phyloP scores from a whole-genome alignment of 1,140 invertebrate genomes.

The Microplitis mediator region DNA sequence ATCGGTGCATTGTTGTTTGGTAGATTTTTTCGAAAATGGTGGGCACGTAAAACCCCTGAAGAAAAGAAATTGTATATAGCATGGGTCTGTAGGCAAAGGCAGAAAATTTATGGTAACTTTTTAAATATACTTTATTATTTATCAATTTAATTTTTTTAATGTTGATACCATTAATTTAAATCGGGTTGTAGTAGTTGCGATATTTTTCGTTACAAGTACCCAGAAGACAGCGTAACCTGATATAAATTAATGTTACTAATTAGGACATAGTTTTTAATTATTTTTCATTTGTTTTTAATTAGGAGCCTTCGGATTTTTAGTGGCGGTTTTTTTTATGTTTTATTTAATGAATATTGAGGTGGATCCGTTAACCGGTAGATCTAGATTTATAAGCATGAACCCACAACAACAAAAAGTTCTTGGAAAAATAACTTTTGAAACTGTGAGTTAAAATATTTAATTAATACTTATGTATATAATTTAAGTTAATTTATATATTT shows the following conservation, averaged over 20 bases:
- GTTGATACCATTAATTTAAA: background rate
- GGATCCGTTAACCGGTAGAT: conserved; percentile 63
- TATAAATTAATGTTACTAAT: background rate
- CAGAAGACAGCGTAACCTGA: no score
- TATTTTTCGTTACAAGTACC: no score
- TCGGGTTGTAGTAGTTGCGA: background rate
- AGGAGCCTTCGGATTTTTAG: conserved; percentile 40
- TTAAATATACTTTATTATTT: background rate
- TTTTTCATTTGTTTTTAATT: conserved; percentile 24
- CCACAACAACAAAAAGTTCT: conserved; percentile 59
- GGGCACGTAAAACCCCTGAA: conserved; percentile 51
- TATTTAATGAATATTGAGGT: conserved; percentile 62
- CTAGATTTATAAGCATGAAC: conserved; percentile 64
- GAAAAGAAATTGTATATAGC: conserved; percentile 45
- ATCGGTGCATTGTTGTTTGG: conserved; percentile 52
- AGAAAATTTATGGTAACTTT: conserved; percentile 38
- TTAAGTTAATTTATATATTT: background rate
- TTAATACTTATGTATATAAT: background rate
- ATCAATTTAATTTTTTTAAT: background rate
- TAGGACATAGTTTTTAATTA: conserved; percentile 6
- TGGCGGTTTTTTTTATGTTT: conserved; percentile 44
- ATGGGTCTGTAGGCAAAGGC: conserved; percentile 38
- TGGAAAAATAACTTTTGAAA: conserved; percentile 42
- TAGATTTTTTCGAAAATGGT: conserved; percentile 61
- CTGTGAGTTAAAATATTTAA: conserved; percentile 28